Conservation (phyloP, 2,888 invertebrate species). For the Synergus itoensis region DNA sequence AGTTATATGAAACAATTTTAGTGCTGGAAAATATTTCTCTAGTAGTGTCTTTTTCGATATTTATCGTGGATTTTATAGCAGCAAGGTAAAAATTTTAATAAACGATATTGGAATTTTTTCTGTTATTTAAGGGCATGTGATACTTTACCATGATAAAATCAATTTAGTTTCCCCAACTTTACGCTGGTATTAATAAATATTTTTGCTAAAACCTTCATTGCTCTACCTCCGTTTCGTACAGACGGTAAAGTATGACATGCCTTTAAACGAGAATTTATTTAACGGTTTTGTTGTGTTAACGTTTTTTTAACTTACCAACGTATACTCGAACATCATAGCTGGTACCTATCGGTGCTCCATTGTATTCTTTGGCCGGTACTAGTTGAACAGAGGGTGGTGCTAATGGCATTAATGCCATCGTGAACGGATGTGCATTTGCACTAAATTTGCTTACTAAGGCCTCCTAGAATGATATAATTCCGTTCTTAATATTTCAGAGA, state of each 20-base stretch:
- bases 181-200: neutral
- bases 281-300: neutral
- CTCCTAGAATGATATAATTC: slow-evolving; percentile 81
- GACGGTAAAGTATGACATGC: neutral
- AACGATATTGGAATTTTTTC: neutral
- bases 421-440: slow-evolving; percentile 89
- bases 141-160: no score
- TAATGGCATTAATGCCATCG: slow-evolving; percentile 88
- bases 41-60: no score
- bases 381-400: slow-evolving; percentile 95
- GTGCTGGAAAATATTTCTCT: no score
- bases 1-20: no score
- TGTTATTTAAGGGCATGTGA: no score
- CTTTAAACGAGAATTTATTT: neutral
- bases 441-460: slow-evolving; percentile 89
- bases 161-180: no score
- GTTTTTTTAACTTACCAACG: slow-evolving; percentile 83
- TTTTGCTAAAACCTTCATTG: neutral
- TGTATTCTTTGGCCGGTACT: slow-evolving; percentile 94
- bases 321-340: slow-evolving; percentile 93
- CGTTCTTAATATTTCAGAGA: neutral
- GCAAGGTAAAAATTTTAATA: neutral
- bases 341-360: slow-evolving; percentile 94
- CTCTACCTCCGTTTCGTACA: no score
- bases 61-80: neutral